Conservation (phyloP, 2,888 invertebrate genomes). For the Drosophila merina region DNA sequence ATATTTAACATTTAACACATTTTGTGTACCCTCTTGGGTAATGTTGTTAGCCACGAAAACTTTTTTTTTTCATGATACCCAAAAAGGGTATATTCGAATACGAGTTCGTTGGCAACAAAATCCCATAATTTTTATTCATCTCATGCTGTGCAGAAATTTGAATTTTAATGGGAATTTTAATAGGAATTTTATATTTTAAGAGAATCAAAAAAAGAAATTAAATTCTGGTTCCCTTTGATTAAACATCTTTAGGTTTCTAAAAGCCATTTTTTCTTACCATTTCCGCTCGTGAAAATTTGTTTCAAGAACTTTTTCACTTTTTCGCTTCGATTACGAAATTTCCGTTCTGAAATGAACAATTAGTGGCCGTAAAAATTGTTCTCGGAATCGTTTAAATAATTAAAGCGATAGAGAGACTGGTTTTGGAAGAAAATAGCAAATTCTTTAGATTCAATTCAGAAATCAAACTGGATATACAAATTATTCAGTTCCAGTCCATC, state of each 20-base stretch:
- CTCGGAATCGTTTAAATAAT: conserved; percentile 8
- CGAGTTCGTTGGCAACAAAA: neutral
- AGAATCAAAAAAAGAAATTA: conserved; percentile 3
- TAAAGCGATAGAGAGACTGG: conserved; percentile 11
- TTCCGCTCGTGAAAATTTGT: neutral
- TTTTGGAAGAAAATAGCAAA: neutral
- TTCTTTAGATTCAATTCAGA: neutral
- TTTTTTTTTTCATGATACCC: neutral
- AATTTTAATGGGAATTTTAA: conserved; percentile 6
- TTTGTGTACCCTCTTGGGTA: conserved; percentile 13
- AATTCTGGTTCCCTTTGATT: conserved; percentile 50
- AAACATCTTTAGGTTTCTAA: neutral
- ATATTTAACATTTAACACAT: conserved; percentile 41
- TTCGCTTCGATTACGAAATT: conserved; percentile 9
- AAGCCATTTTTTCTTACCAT: conserved; percentile 27
- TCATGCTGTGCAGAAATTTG: conserved; percentile 26
- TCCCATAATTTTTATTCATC: neutral
- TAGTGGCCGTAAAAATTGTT: conserved; percentile 17
- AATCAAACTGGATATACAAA: conserved; percentile 26
- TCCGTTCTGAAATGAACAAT: conserved; percentile 26
- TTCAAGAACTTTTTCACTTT: conserved; percentile 3
- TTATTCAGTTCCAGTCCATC: neutral
- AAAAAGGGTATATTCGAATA: neutral
- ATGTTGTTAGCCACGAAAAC: neutral
- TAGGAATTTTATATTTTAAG: conserved; percentile 8